Evolutionary conservation across 1,140 invertebrate species (phyloP).

Genomic region (Mamestra configurata): DNA sequence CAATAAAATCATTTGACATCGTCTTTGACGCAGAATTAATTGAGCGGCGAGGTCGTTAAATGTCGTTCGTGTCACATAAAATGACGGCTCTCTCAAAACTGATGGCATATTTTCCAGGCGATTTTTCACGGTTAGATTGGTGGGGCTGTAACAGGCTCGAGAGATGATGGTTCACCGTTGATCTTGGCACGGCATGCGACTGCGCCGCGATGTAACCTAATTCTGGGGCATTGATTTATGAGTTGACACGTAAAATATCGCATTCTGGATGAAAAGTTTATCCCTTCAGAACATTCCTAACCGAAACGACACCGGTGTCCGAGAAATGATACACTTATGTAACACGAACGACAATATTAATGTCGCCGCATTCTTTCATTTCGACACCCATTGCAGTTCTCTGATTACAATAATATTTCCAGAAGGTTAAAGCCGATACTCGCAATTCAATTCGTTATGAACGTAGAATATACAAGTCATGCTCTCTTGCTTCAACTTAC

Average conservation of each 20-base stretch:
- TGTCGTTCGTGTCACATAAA: not conserved
- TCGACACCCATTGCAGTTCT: not conserved
- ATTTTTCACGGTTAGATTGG: not conserved
- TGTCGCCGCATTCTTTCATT: not conserved
- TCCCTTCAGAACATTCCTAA: not conserved
- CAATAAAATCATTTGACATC: not conserved
- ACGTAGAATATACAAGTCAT: not conserved
- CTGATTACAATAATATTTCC: not conserved
- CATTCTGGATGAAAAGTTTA: not conserved
- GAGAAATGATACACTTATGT: not conserved
- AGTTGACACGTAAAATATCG: not conserved
- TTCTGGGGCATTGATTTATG: constrained; percentile 17
- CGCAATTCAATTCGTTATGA: too few relatives aligned
- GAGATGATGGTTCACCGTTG: constrained; percentile 1
- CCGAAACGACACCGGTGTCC: not conserved
- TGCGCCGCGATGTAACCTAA: not conserved
- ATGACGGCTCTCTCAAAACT: not conserved
- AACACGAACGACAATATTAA: not conserved
- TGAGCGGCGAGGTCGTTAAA: constrained; percentile 3
- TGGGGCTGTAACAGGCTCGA: not conserved
- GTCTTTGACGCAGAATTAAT: constrained; percentile 7
- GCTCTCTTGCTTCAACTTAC: not conserved
- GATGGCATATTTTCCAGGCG: not conserved
- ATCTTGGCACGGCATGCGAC: not conserved
- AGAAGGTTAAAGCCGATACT: not conserved